Conservation (phyloP, 2,888 invertebrate genomes). For the Camptogramma bilineatum region DNA sequence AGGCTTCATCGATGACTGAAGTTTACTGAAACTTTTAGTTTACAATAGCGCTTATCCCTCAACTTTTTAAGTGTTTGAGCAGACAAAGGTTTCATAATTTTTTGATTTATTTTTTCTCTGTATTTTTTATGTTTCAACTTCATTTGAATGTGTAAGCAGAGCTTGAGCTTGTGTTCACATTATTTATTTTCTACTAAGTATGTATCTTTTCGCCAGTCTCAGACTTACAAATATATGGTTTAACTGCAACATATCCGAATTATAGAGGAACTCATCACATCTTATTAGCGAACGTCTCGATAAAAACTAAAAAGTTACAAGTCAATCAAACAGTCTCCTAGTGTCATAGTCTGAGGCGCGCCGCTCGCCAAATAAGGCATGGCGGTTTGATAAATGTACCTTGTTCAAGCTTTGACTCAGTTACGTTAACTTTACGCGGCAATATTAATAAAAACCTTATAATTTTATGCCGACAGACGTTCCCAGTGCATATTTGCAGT, state of each 20-base stretch:
- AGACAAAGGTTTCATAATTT: no score
- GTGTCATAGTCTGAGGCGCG: constrained; percentile 68
- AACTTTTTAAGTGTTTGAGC: no score
- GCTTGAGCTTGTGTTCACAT: no score
- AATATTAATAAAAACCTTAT: constrained; percentile 39
- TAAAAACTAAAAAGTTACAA: constrained; percentile 58
- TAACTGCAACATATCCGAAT: not conserved
- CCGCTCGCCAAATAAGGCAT: constrained; percentile 61
- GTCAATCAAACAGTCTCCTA: constrained; percentile 69
- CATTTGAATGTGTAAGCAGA: no score
- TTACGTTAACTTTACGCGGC: constrained; percentile 35
- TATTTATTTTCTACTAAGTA: no score
- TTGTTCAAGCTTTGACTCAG: constrained; percentile 46
- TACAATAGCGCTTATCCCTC: not conserved
- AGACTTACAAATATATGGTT: not conserved
- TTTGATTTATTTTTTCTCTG: no score
- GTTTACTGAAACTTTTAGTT: not conserved
- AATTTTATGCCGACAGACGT: constrained; percentile 39
- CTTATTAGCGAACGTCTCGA: constrained; percentile 32
- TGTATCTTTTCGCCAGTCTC: not conserved
- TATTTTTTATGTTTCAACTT: no score
- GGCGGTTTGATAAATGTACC: constrained; percentile 59
- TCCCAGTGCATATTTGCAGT: constrained; percentile 36
- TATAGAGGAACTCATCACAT: constrained; percentile 13
- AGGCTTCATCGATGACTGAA: not conserved